These are phyloP conservation scores for Lepus timidus DNA, from an alignment of 2,113 vertebrate genomes.

Conservation along the genomic window DNA sequence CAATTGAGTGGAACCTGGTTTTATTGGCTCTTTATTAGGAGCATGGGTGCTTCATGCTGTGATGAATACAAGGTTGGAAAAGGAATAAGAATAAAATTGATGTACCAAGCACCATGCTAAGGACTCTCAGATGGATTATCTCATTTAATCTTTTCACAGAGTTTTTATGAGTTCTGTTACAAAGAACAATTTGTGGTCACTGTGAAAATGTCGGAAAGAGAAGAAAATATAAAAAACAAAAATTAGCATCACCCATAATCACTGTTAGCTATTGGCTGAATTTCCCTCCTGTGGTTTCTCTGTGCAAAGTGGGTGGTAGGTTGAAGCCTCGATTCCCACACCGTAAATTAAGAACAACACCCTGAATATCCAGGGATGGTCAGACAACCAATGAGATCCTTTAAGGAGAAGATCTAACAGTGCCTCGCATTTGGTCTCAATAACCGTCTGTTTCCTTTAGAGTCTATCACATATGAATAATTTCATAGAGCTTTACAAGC, in stretches of 20 bases:
- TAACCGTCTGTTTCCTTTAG: neutral
- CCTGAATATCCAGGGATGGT: neutral
- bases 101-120: constrained; percentile 29
- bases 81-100: constrained; percentile 54
- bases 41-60: neutral
- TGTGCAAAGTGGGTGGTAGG: neutral
- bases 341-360: neutral
- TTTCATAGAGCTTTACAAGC: neutral
- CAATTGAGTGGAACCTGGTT: constrained; percentile 60
- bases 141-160: constrained; percentile 59
- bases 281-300: neutral
- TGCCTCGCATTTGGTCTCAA: neutral
- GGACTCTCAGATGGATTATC: constrained; percentile 45
- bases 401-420: neutral
- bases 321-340: neutral
- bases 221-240: constrained; percentile 28
- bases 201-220: neutral
- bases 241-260: neutral
- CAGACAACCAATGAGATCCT: neutral
- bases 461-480: neutral
- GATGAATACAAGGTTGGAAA: constrained; percentile 34
- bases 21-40: constrained; percentile 57
- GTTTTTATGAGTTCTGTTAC: constrained; percentile 3
- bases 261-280: neutral
- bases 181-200: constrained; percentile 25